phyloP scores from a whole-genome alignment of 2,888 invertebrate genomes.

The Biston stratarius region DNA sequence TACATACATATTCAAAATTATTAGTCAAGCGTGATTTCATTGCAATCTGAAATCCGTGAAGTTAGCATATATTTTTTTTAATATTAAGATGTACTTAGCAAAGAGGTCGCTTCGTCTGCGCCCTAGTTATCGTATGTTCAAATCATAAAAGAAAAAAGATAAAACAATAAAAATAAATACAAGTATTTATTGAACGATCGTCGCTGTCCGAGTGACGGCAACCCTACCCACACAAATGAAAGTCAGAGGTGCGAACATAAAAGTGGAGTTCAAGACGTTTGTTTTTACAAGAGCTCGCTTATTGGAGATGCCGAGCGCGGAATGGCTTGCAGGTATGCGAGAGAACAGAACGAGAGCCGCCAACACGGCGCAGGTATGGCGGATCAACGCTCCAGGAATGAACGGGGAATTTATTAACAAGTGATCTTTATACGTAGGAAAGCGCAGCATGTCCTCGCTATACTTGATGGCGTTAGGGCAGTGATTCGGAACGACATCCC shows the following conservation, averaged over 20 bases:
- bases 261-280: conserved; percentile 49
- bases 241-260: conserved; percentile 50
- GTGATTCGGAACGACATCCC: background rate
- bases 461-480: background rate
- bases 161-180: too few relatives aligned
- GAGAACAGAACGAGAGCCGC: conserved; percentile 14
- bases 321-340: conserved; percentile 44
- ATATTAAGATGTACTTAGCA: too few relatives aligned
- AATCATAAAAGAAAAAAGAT: too few relatives aligned
- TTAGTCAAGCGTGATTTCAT: too few relatives aligned
- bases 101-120: too few relatives aligned
- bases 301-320: conserved; percentile 53
- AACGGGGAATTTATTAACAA: conserved; percentile 21
- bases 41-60: too few relatives aligned
- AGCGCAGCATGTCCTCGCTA: background rate
- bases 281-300: conserved; percentile 58
- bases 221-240: conserved; percentile 46
- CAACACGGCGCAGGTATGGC: conserved; percentile 16
- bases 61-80: too few relatives aligned
- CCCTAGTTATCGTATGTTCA: too few relatives aligned
- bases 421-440: conserved; percentile 12
- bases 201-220: background rate
- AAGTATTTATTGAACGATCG: conserved; percentile 7
- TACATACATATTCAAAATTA: too few relatives aligned
- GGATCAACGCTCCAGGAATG: conserved; percentile 2